Conservation (phyloP, 37 sponge, comb jelly and placozoan genomes). For the Hexactinellida sp. region DNA sequence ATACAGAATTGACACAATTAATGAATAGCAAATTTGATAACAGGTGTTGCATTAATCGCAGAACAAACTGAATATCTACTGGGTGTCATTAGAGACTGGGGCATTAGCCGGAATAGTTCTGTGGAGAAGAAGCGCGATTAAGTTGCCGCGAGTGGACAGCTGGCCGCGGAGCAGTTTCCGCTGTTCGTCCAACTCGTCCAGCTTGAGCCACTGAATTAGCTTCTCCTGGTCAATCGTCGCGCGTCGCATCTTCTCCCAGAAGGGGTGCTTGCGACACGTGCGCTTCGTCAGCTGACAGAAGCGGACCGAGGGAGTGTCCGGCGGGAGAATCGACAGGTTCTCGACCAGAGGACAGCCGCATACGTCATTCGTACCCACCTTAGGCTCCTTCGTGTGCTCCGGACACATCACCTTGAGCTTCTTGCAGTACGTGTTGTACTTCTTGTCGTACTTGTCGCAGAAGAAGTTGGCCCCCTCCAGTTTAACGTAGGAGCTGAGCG, state of each 20-base stretch:
- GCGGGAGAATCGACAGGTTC: constrained; percentile 22
- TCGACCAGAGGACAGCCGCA: constrained; percentile 87
- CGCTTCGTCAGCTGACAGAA: constrained; percentile 61
- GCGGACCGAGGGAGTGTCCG: neutral
- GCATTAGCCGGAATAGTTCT: constrained; percentile 40
- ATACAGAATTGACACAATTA: too few species aligned
- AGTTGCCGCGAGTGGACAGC: constrained; percentile 41
- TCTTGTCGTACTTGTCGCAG: constrained; percentile 79
- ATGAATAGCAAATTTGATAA: too few species aligned
- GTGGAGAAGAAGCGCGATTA: constrained; percentile 60
- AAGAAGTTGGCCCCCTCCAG: constrained; percentile 66
- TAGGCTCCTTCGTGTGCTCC: constrained; percentile 92
- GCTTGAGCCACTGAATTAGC: constrained; percentile 71
- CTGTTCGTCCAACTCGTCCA: constrained; percentile 81
- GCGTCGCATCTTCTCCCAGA: constrained; percentile 78
- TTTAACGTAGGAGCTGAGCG: constrained; percentile 18
- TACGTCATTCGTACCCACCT: constrained; percentile 69
- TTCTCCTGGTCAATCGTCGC: constrained; percentile 86
- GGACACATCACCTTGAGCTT: constrained; percentile 74
- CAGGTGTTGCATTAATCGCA: neutral
- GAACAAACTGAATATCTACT: neutral
- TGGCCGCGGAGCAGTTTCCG: constrained; percentile 53
- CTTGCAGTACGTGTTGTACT: constrained; percentile 83
- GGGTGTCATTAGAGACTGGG: neutral
- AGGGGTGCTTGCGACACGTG: constrained; percentile 57